phyloP scores from a whole-genome alignment of 23 tunicate species.

The Ascidia mentula region DNA sequence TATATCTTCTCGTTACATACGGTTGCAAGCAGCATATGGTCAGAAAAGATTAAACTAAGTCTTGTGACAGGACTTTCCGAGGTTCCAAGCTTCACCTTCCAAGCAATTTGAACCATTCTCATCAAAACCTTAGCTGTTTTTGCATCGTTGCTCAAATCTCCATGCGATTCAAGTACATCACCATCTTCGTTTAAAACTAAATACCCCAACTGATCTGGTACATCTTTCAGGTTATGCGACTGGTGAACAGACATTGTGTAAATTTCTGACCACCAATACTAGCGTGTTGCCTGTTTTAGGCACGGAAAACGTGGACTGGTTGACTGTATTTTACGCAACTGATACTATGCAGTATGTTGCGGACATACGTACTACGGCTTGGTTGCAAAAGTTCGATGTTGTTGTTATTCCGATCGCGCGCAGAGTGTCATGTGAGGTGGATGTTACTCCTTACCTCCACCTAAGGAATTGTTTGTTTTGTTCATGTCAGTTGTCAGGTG shows the following conservation, averaged over 20 bases:
- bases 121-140: slow-evolving; percentile 63
- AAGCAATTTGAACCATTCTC: slow-evolving; percentile 75
- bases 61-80: slow-evolving; percentile 34
- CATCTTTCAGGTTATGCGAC: slow-evolving; percentile 24
- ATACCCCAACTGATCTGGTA: slow-evolving; percentile 69
- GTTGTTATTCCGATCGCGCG: too few species aligned
- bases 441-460: too few species aligned
- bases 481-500: too few species aligned
- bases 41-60: slow-evolving; percentile 57
- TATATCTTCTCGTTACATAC: slow-evolving; percentile 71
- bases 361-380: too few species aligned
- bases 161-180: slow-evolving; percentile 65
- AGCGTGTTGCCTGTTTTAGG: too few species aligned
- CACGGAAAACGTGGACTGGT: too few species aligned
- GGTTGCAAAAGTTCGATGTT: too few species aligned
- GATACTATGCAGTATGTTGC: too few species aligned
- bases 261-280: too few species aligned
- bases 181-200: slow-evolving; percentile 70
- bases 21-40: slow-evolving; percentile 65
- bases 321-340: too few species aligned
- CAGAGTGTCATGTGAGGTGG: too few species aligned
- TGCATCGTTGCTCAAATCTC: slow-evolving; percentile 83
- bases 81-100: slow-evolving; percentile 69
- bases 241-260: slow-evolving; percentile 24
- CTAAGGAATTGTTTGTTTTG: too few species aligned